Base-by-base conservation (phyloP, 1,140 invertebrate genomes). In the Cotesia vestalis region DNA sequence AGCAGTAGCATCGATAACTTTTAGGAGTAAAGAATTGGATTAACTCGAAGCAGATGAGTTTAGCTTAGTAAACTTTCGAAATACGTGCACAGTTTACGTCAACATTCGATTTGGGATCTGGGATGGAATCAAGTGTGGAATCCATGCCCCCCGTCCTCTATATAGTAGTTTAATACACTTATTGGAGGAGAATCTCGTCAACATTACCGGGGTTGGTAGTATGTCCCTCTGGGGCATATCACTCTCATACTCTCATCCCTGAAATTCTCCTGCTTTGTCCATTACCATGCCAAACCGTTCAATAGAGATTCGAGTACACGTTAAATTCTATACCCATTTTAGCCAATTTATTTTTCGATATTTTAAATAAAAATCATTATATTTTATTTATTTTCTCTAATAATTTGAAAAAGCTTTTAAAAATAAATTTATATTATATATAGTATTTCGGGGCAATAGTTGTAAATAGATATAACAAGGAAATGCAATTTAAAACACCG, bases 271-370 rank as follows among this genome's bases (percentile, higher is more conserved):
- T 61, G 51, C 14, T 53, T 52, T 34, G 64, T 35, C 27, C 46
- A 69, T 69, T 69, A 69, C 67, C 34, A 69, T 69, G 67, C 35
- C 67, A 69, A 69, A 69, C 66, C 38, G 55, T 40, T 61, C 67
- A 69, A 69, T 69, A 57, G n/a, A 17, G 8, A 38, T 61, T 64
- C 27, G 20, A 11, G 35, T 64, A 40, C 61, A 61, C 14, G 34
- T 61, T 3, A 14, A 14, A 14, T 57, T 57, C n/a, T 9, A 20
- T 20, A 57, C 53, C n/a, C 53, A 12, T 36, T 53, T 35, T 11
- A 55, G n/a, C 53, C 53, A 55, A 55, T 55, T 14, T 55, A 55
- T 55, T n/a, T 14, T n/a, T n/a, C 0, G 11, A 55, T 14, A 12
- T 55, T 20, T 59, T 59, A 17, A 59, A 6, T 46, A 46, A 46